Evolutionary conservation across 2,113 vertebrate species (phyloP), one percentile per base, ranked within the genome.

Genomic region (Numida meleagris): DNA sequence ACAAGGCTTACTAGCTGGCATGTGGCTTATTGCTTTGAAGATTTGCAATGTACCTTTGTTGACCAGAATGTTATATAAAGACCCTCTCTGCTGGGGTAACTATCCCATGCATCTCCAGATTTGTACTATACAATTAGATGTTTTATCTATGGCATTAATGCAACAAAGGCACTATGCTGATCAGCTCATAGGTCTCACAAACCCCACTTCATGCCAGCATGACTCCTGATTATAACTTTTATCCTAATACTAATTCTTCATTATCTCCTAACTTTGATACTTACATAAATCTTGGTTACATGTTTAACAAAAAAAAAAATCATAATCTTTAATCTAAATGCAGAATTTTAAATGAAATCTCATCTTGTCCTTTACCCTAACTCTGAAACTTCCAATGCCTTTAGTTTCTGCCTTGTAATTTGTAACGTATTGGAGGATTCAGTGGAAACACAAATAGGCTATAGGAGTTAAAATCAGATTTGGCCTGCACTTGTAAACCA

Each of bases 31-130:
- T 18, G 42, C 33, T 82, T 71, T 63, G 61, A 46, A 75, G 76
- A 71, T 70, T 68, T 73, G 45, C 45, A 65, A 1, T 42, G 29
- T 58, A 59, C 14, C 45, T 73, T 79, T 67, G 29, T 17, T 81
- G 67, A 79, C 68, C 25, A 73, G 62, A 55, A 80, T 84, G 38
- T 63, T 42, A 34, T 14, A 33, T 38, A 50, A 80, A 57, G 36
- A 82, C 51, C 43, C 21, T 80, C 63, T 89, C 83, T 86, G 82
- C 87, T 90, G 50, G 61, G 80, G 62, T 48, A 94, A 89, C 70
- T 68, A 16, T 29, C 58, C 66, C 3, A 0, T n/a, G 15, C 40
- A 38, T 66, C 61, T 85, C 48, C 61, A 74, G 34, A 29, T 94
- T 31, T 53, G 27, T 29, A 29, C 29, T 29, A 46, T 6, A 27